Percentiles rank a stretch among this genome's conserved stretches.
Evolutionary conservation across 2,888 invertebrate species (phyloP).

Genomic region (Graphium colonna): DNA sequence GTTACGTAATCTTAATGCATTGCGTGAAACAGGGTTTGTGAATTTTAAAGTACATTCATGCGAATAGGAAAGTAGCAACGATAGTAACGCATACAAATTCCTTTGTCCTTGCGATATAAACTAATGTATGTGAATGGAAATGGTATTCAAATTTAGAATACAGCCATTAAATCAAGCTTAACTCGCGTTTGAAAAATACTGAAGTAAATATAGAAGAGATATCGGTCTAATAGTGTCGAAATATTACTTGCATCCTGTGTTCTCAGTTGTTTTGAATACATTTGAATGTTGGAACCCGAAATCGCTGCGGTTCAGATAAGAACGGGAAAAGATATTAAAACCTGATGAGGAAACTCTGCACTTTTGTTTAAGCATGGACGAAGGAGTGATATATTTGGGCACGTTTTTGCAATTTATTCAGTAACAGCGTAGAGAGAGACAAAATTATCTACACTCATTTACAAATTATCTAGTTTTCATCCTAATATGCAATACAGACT

Average conservation of each 20-base stretch:
- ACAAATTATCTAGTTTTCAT: no score
- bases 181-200: slow-evolving; percentile 10
- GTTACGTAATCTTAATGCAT: no score
- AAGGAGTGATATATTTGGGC: no score
- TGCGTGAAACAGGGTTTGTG: no score
- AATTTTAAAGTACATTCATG: no score
- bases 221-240: slow-evolving; percentile 14
- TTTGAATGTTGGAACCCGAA: slow-evolving; percentile 44
- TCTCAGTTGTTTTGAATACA: slow-evolving; percentile 30
- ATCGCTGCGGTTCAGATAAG: slow-evolving; percentile 41
- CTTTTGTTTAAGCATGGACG: no score
- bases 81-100: no score
- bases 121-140: neutral
- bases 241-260: slow-evolving; percentile 24
- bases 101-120: neutral
- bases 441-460: no score
- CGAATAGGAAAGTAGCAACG: no score
- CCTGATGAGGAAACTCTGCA: neutral
- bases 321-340: slow-evolving; percentile 31
- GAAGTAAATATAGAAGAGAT: slow-evolving; percentile 10
- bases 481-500: no score
- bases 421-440: no score
- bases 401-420: no score
- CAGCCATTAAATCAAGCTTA: slow-evolving; percentile 1
- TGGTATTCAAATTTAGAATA: slow-evolving; percentile 2